A percentile compares a stretch with the other conserved stretches of the same genome.
Evolutionary conservation across 2,888 invertebrate species (phyloP).

Genomic region (Lycocerus yunnanus): DNA sequence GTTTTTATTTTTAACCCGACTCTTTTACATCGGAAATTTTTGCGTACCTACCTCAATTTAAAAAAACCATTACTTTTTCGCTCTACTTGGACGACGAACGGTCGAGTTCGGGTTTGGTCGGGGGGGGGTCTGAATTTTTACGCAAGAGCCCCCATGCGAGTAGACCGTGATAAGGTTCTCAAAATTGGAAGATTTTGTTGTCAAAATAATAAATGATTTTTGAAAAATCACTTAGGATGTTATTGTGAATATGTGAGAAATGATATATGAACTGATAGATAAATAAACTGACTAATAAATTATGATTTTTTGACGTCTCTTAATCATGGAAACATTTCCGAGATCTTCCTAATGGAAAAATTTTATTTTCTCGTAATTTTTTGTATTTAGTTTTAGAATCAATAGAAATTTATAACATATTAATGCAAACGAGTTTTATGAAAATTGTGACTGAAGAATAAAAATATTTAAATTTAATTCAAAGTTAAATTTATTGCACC

Average conservation of each 20-base stretch:
- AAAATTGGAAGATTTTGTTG: not conserved
- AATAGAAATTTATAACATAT: not conserved
- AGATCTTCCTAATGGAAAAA: not conserved
- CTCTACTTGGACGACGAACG: not conserved
- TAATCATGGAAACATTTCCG: not conserved
- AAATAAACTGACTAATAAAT: constrained; percentile 5
- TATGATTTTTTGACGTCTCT: constrained; percentile 1
- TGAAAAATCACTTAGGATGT: not conserved
- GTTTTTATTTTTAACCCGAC: not conserved
- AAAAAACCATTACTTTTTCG: not conserved
- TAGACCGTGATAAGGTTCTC: not conserved
- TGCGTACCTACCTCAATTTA: not conserved
- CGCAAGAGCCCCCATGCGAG: not conserved
- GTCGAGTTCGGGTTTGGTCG: no score
- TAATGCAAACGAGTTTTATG: not conserved
- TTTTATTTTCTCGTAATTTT: not conserved
- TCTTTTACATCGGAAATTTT: not conserved
- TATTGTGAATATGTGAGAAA: constrained; percentile 4
- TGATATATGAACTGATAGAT: constrained; percentile 3
- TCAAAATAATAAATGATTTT: constrained; percentile 3
- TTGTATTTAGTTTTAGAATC: not conserved
- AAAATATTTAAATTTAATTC: not conserved
- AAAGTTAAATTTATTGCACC: not conserved
- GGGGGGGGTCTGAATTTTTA: not conserved
- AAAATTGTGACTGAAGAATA: not conserved